Evolutionary conservation across 2,797 vertebrate species (phyloP).

Genomic region (Xenopus petersii): DNA sequence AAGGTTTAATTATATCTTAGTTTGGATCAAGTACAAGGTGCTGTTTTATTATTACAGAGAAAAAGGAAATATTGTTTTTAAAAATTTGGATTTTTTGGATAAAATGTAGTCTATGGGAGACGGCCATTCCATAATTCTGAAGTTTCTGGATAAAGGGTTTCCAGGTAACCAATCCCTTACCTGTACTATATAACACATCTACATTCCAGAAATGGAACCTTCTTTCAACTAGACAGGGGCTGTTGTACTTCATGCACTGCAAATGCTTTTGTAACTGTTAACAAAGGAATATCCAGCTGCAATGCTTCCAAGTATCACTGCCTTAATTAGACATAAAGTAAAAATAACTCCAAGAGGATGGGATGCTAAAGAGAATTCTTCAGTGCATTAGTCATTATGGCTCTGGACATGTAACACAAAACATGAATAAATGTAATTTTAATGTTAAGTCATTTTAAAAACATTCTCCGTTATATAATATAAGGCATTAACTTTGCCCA

Average conservation of each 20-base stretch:
- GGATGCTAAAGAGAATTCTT: conserved; percentile 33
- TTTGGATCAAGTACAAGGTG: no score
- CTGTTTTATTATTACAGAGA: no score
- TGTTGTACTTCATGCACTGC: conserved; percentile 9
- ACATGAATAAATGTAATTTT: conserved; percentile 26
- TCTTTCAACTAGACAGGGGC: conserved; percentile 1
- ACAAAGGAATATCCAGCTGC: conserved; percentile 15
- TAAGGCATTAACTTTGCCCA: no score
- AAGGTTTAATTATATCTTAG: no score
- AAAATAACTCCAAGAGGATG: conserved; percentile 42
- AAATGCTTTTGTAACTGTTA: conserved; percentile 37
- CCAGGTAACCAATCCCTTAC: no score
- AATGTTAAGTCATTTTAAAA: background rate
- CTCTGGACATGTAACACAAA: conserved; percentile 20
- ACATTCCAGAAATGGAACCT: background rate
- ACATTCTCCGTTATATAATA: no score
- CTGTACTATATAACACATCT: background rate
- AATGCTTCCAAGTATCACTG: conserved; percentile 41
- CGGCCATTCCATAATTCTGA: no score
- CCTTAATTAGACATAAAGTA: conserved; percentile 45
- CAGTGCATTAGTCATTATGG: conserved; percentile 39
- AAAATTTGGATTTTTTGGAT: no score
- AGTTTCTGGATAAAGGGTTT: no score
- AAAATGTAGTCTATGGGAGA: no score
- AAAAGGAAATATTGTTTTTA: no score